Evolutionary conservation across 1,140 invertebrate genomes (phyloP).

Genomic region (Leptinotarsa texana): DNA sequence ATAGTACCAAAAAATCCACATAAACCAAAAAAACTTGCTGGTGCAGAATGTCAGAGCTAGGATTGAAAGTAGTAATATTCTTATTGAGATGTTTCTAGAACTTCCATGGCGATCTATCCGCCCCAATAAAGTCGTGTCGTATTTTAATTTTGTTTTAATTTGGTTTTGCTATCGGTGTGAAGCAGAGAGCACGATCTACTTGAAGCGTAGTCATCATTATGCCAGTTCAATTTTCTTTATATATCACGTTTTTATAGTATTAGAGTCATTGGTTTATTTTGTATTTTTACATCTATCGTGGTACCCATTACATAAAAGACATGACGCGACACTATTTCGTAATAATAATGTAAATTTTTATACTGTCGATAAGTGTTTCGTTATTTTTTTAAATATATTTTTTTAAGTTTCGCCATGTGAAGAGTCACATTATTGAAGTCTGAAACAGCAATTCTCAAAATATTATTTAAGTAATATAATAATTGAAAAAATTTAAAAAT

Average conservation of each 20-base stretch:
- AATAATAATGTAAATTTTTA: slow-evolving; percentile 48
- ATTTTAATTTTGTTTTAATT: no score
- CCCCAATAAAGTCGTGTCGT: no score
- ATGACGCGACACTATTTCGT: slow-evolving; percentile 44
- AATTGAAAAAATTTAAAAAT: slow-evolving; percentile 49
- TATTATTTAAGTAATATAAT: slow-evolving; percentile 55
- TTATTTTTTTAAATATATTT: slow-evolving; percentile 54
- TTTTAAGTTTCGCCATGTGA: slow-evolving; percentile 53
- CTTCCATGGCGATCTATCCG: no score
- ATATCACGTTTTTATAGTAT: slow-evolving; percentile 45
- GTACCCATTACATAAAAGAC: slow-evolving; percentile 40
- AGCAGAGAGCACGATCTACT: slow-evolving; percentile 26
- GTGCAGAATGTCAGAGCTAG: no score
- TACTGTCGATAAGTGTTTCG: slow-evolving; percentile 51
- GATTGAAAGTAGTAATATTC: no score
- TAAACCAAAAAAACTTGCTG: no score
- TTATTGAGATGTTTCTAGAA: no score
- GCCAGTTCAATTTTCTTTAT: slow-evolving; percentile 42
- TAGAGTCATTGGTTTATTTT: slow-evolving; percentile 44
- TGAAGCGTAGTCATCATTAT: slow-evolving; percentile 45
- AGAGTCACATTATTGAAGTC: slow-evolving; percentile 54
- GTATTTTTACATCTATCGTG: slow-evolving; percentile 13
- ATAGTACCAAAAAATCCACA: no score
- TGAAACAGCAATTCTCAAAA: slow-evolving; percentile 57
- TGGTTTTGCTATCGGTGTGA: slow-evolving; percentile 25